Conservation (phyloP, 2,888 invertebrate genomes). For the Hyposoter dolosus region DNA sequence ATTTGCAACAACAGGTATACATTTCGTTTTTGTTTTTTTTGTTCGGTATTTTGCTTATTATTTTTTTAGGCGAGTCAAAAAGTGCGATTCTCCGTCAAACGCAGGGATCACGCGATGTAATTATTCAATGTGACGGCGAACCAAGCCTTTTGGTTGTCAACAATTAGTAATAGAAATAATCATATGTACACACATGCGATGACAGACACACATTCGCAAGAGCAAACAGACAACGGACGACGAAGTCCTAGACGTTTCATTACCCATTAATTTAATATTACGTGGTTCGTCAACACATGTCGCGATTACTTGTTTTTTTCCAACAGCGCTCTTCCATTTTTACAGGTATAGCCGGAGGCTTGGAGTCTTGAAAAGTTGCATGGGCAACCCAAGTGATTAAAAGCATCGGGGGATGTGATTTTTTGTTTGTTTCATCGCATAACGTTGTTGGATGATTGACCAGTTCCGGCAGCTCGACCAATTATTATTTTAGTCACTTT, state of each 20-base stretch:
- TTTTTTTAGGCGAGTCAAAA: constrained; percentile 65
- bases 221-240: constrained; percentile 40
- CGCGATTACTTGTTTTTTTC: constrained; percentile 34
- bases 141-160: constrained; percentile 60
- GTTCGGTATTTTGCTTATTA: constrained; percentile 16
- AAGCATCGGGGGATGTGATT: constrained; percentile 34
- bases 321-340: constrained; percentile 36
- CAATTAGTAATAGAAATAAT: constrained; percentile 55
- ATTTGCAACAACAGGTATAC: constrained; percentile 30
- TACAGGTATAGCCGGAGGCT: constrained; percentile 48
- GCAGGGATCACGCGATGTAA: constrained; percentile 61
- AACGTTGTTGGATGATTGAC: constrained; percentile 66
- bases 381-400: constrained; percentile 12
- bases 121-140: constrained; percentile 70
- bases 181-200: constrained; percentile 58
- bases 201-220: constrained; percentile 37
- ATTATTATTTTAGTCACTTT: constrained; percentile 65
- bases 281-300: constrained; percentile 54
- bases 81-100: constrained; percentile 66
- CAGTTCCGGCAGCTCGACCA: constrained; percentile 53
- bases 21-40: constrained; percentile 1
- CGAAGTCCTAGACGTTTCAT: constrained; percentile 53
- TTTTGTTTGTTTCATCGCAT: constrained; percentile 61
- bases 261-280: constrained; percentile 57
- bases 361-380: constrained; percentile 41